phyloP scores from a whole-genome alignment of 2,113 vertebrate species.

The Vidua chalybeata region DNA sequence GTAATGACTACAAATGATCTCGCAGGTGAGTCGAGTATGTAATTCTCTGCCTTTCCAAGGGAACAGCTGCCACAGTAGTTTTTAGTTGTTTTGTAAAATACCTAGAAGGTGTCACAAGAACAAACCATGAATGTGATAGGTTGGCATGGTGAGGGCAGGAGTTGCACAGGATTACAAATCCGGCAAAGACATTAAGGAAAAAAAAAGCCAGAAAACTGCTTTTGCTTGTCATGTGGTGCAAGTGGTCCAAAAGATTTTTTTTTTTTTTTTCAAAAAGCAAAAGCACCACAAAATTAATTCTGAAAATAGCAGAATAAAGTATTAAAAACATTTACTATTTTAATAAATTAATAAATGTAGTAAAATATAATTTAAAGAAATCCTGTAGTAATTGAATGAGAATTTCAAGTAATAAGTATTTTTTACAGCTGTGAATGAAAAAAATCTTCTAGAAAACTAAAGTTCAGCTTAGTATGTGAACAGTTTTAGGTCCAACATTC shows the following conservation, averaged over 20 bases:
- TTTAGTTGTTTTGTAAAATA: background rate
- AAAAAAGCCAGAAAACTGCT: background rate
- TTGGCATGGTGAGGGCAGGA: background rate
- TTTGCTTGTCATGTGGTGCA: background rate
- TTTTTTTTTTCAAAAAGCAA: background rate
- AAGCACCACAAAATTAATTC: background rate
- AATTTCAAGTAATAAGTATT: background rate
- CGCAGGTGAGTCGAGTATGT: conserved; percentile 76
- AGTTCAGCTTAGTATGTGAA: background rate
- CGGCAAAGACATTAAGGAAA: background rate
- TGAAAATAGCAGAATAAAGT: background rate
- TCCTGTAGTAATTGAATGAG: background rate
- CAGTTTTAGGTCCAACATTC: background rate
- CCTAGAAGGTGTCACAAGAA: background rate
- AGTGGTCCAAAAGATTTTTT: background rate
- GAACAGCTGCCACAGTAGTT: background rate
- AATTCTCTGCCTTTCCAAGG: background rate
- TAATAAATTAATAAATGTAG: background rate
- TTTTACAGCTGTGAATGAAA: background rate
- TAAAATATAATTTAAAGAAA: background rate
- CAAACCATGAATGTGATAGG: background rate
- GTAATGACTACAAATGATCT: conserved; percentile 86
- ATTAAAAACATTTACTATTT: background rate
- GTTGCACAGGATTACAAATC: background rate
- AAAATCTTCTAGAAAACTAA: background rate